Conservation (phyloP, 2,113 vertebrate genomes). For the Canis aureus region DNA sequence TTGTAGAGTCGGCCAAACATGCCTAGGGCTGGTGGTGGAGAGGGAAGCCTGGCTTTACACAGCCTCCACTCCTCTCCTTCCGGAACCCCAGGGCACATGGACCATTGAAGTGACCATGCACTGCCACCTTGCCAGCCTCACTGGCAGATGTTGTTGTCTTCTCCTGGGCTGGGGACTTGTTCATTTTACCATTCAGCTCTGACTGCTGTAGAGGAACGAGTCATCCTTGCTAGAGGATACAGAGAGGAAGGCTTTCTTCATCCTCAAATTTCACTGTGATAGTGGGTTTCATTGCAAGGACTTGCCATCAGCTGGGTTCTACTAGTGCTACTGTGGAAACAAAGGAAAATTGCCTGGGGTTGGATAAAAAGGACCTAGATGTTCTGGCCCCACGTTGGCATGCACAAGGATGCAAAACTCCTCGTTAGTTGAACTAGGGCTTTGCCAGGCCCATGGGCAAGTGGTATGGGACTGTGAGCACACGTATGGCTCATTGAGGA, state of each 20-base stretch:
- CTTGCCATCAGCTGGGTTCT: slow-evolving; percentile 7
- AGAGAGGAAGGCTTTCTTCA: background rate
- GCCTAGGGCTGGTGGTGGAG: background rate
- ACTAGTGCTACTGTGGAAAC: background rate
- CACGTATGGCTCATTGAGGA: background rate
- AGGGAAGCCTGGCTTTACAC: background rate
- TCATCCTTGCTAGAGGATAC: background rate
- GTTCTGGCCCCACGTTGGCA: background rate
- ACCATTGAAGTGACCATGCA: background rate
- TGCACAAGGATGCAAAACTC: background rate
- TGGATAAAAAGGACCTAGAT: background rate
- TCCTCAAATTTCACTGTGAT: background rate
- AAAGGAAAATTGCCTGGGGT: background rate
- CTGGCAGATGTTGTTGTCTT: background rate
- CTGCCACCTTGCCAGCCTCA: background rate
- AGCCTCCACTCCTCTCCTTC: background rate
- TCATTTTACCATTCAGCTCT: background rate
- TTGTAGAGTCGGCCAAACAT: background rate
- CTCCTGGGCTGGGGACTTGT: background rate
- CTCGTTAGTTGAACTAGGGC: background rate
- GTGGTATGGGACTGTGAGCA: background rate
- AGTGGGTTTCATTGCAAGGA: background rate
- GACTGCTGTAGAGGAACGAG: background rate
- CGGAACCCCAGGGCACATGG: background rate
- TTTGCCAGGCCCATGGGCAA: background rate